Evolutionary conservation across 2,888 invertebrate genomes (phyloP).

Genomic region (Morpho deidamia): DNA sequence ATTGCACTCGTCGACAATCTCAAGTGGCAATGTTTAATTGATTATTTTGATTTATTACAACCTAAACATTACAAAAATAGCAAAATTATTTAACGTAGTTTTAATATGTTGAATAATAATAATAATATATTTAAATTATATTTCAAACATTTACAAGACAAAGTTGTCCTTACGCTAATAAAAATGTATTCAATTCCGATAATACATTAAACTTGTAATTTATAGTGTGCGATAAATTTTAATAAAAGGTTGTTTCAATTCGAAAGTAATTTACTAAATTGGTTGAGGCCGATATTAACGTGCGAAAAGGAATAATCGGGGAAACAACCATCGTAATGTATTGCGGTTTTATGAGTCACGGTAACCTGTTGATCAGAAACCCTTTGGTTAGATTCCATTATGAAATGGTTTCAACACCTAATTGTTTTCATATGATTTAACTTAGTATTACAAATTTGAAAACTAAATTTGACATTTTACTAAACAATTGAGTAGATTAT

Average conservation of each 20-base stretch:
- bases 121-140: too few species aligned
- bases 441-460: not conserved
- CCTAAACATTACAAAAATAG: too few species aligned
- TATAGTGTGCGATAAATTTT: slow-evolving; percentile 20
- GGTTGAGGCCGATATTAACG: slow-evolving; percentile 22
- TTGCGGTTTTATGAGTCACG: slow-evolving; percentile 11
- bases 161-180: not conserved
- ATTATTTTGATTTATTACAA: too few species aligned
- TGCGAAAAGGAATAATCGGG: slow-evolving; percentile 24
- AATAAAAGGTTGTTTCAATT: slow-evolving; percentile 22
- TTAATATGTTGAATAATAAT: too few species aligned
- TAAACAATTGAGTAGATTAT: not conserved
- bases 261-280: slow-evolving; percentile 24
- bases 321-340: slow-evolving; percentile 16
- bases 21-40: too few species aligned
- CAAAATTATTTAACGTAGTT: too few species aligned
- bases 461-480: not conserved
- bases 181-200: slow-evolving; percentile 5
- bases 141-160: too few species aligned
- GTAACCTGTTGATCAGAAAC: slow-evolving; percentile 15
- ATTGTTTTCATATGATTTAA: not conserved
- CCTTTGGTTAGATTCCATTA: slow-evolving; percentile 14
- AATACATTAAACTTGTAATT: slow-evolving; percentile 17
- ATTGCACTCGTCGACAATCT: too few species aligned
- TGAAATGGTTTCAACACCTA: slow-evolving; percentile 7